Conservation (phyloP, 2,888 invertebrate genomes). For the Mantis religiosa region DNA sequence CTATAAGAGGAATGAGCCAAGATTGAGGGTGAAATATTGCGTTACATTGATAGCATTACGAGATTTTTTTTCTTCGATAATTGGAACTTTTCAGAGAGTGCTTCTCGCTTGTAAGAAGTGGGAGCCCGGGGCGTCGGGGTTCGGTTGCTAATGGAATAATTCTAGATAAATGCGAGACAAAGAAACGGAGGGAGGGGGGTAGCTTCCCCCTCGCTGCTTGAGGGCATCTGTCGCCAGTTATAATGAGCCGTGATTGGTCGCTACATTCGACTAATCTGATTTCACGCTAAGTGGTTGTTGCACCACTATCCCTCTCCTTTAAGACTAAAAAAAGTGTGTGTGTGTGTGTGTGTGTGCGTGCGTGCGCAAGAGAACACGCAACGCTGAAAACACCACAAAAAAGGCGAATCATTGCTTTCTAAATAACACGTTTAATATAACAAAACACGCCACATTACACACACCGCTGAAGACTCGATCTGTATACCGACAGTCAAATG, state of each 20-base stretch:
- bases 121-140: not conserved
- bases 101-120: not conserved
- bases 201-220: not conserved
- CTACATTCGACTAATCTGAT: not conserved
- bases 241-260: slow-evolving; percentile 20
- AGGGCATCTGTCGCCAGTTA: slow-evolving; percentile 23
- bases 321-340: no score
- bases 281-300: not conserved
- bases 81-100: not conserved
- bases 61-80: not conserved
- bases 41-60: no score
- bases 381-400: no score
- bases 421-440: no score
- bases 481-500: no score
- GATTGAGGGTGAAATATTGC: no score
- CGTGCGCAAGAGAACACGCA: no score
- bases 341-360: no score
- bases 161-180: not conserved
- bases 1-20: no score
- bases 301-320: not conserved
- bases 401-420: no score
- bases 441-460: no score
- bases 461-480: no score
- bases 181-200: not conserved
- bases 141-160: not conserved